Evolutionary conservation across 2,888 invertebrate genomes (phyloP), one percentile per base, ranked within the genome.

Genomic region (Euphydryas editha): DNA sequence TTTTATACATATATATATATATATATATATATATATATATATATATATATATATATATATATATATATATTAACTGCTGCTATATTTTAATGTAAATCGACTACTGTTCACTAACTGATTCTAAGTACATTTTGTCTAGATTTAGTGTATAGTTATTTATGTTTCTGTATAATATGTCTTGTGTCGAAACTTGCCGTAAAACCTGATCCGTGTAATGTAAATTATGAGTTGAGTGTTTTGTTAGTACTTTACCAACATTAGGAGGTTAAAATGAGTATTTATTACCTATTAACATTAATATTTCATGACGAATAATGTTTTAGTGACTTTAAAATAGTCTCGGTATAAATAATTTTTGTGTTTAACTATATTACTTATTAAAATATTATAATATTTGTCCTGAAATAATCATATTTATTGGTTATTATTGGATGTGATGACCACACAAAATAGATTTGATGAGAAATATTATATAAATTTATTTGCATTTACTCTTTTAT

Each of bases 71-170:
- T 20, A 47, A 10, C 2, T 17, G 10, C 8, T 18, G 7, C 24
- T 30, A 24, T 24, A 7, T 24, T 30, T 24, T 51, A 21, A 11
- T 7, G 17, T n/a, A 11, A 54, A 54, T 8, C 7, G 54, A 24
- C 36, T 54, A 54, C 30, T 54, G 17, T 54, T 36, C 54, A 1
- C n/a, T 54, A n/a, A 54, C 36, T 36, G n/a, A 15, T 54, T 54
- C n/a, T 17, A 54, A 54, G 10, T 17, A 11, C 36, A 54, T 36
- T 54, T 54, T 54, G 30, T 54, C 36, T 54, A 17, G 17, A 54
- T 30, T 54, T n/a, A 36, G 54, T 54, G 30, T 36, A n/a, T 51
- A 15, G 49, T 51, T 36, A 54, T 54, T 54, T 30, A 54, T 36
- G 54, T 30, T 54, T 30, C 17, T 30, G 54, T 54, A 54, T 30